Evolutionary conservation across 92 coral and sea anemone species (phyloP).

Genomic region (Umimayanthus kanabou): DNA sequence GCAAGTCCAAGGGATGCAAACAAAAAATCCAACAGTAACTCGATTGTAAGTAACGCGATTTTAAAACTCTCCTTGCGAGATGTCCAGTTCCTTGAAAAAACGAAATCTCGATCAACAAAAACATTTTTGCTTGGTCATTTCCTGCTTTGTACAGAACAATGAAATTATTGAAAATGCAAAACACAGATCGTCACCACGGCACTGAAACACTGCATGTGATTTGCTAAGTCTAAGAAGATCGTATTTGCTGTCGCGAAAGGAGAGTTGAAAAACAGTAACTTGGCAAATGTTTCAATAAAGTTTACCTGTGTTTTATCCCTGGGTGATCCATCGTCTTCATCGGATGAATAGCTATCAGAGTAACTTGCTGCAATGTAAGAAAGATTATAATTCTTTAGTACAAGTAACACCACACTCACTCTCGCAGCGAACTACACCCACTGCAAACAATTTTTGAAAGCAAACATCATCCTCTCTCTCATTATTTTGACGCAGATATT

Average conservation of each 20-base stretch:
- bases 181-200: too few species aligned
- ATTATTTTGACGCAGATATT: neutral
- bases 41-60: neutral
- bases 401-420: slow-evolving; percentile 31
- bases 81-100: neutral
- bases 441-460: slow-evolving; percentile 15
- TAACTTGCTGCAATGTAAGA: slow-evolving; percentile 81
- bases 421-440: slow-evolving; percentile 31
- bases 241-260: neutral
- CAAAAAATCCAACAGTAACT: neutral
- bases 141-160: neutral
- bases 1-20: neutral
- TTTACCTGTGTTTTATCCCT: slow-evolving; percentile 93
- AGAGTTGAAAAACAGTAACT: neutral
- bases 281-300: slow-evolving; percentile 5
- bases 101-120: neutral
- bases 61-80: neutral
- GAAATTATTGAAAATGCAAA: neutral
- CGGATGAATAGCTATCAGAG: slow-evolving; percentile 97
- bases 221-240: neutral
- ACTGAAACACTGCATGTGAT: neutral
- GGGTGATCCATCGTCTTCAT: slow-evolving; percentile 97
- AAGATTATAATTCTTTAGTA: slow-evolving; percentile 14
- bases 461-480: neutral
- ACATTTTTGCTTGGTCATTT: neutral